Percentiles rank a stretch among this genome's conserved stretches.
Conservation (phyloP, 2,113 vertebrate genomes). For the Mandrillus leucophaeus region DNA sequence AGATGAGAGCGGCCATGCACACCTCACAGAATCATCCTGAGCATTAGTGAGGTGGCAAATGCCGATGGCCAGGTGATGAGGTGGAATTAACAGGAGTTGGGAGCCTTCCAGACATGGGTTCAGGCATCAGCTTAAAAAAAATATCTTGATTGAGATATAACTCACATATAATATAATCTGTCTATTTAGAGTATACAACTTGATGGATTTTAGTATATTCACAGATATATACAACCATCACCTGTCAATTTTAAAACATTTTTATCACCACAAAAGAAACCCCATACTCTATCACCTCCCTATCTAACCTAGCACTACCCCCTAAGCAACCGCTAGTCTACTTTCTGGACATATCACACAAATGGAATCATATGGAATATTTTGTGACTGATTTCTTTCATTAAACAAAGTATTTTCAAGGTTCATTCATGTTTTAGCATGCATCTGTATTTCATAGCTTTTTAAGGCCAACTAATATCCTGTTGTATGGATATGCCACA, state of each 20-base stretch:
- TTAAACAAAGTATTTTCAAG: background rate
- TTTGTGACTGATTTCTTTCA: background rate
- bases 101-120: background rate
- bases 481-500: too few species aligned
- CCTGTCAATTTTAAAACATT: background rate
- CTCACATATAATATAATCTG: background rate
- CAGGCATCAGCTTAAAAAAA: background rate
- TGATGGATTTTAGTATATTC: background rate
- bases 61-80: background rate
- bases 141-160: background rate
- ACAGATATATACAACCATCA: background rate
- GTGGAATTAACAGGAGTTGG: background rate
- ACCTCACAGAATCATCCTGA: background rate
- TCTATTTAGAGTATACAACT: background rate
- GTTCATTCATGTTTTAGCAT: background rate
- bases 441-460: background rate
- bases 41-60: background rate
- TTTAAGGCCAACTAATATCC: background rate
- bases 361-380: background rate
- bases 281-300: background rate
- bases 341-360: background rate
- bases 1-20: background rate
- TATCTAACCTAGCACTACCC: accelerated
- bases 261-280: background rate
- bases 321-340: background rate